Percentiles rank a stretch among this genome's conserved stretches.
phyloP scores from a whole-genome alignment of 2,113 vertebrate species.

The Seriola dumerili region DNA sequence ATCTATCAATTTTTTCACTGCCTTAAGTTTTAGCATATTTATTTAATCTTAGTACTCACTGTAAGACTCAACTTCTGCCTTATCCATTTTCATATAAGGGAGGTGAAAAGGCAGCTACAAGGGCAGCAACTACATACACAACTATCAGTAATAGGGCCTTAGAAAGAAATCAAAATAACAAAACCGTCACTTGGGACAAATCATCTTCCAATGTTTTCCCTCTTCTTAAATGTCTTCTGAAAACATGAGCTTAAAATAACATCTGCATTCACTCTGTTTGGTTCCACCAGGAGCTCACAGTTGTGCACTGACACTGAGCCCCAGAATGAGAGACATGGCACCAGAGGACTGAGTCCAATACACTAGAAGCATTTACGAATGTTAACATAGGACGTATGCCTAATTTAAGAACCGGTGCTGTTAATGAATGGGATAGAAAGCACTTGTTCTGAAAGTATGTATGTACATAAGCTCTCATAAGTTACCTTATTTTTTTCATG shows the following conservation, averaged over 20 bases:
- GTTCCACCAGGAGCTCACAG: conserved; percentile 33
- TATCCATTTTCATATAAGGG: conserved; percentile 2
- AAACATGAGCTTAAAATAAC: conserved; percentile 55
- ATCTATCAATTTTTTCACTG: not conserved
- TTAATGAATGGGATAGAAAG: conserved; percentile 22
- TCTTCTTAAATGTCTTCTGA: conserved; percentile 38
- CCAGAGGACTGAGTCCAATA: conserved; percentile 8
- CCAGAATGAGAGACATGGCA: conserved; percentile 34
- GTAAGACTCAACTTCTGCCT: conserved; percentile 12
- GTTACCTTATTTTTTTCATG: conserved; percentile 24
- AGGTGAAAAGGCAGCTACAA: not conserved
- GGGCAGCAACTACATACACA: conserved; percentile 1
- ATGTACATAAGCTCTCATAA: not conserved
- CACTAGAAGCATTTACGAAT: conserved; percentile 29
- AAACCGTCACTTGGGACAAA: conserved; percentile 32
- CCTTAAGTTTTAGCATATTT: not conserved
- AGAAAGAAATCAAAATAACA: conserved; percentile 41
- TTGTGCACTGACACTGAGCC: not conserved
- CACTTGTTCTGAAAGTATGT: conserved; percentile 4
- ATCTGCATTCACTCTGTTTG: conserved; percentile 37
- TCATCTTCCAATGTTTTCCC: conserved; percentile 8
- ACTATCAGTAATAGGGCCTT: not conserved
- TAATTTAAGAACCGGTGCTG: conserved; percentile 15
- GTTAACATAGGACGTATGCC: conserved; percentile 24
- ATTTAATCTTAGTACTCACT: not conserved